These are phyloP conservation scores for Campoletis sonorensis DNA, from an alignment of 1,140 invertebrate genomes.

Conservation along the genomic window DNA sequence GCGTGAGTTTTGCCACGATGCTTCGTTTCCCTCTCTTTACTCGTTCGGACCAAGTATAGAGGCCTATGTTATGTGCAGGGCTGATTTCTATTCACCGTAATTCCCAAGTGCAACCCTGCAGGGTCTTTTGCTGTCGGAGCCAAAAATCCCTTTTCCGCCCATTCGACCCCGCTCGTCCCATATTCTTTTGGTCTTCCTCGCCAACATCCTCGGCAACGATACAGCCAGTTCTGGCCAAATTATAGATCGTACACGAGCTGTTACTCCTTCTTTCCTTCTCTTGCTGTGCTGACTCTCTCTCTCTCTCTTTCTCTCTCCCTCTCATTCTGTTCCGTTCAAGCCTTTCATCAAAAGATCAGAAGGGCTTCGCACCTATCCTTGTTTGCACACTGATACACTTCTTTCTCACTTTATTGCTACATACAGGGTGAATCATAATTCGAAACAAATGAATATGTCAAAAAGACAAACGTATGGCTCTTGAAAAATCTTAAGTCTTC, in stretches of 20 bases:
- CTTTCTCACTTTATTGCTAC: not conserved
- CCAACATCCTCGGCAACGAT: conserved; percentile 28
- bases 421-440: too few relatives aligned
- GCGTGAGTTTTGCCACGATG: conserved; percentile 16
- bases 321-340: not conserved
- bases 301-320: not conserved
- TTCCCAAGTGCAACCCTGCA: conserved; percentile 61
- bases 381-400: not conserved
- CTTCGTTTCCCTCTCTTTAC: conserved; percentile 21
- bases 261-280: not conserved
- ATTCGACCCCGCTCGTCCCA: conserved; percentile 20
- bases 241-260: conserved; percentile 37
- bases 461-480: too few relatives aligned
- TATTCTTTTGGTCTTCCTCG: conserved; percentile 13
- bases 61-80: conserved; percentile 50
- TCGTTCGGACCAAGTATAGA: not conserved
- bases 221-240: conserved; percentile 41
- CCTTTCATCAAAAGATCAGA: conserved; percentile 1
- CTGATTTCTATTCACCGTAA: conserved; percentile 64
- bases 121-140: conserved; percentile 37
- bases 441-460: too few relatives aligned
- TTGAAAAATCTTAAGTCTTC: too few relatives aligned
- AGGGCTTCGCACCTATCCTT: not conserved
- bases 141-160: conserved; percentile 13
- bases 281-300: not conserved